Evolutionary conservation across 2,888 invertebrate genomes (phyloP).

Genomic region (Apomyelois bistriatella): DNA sequence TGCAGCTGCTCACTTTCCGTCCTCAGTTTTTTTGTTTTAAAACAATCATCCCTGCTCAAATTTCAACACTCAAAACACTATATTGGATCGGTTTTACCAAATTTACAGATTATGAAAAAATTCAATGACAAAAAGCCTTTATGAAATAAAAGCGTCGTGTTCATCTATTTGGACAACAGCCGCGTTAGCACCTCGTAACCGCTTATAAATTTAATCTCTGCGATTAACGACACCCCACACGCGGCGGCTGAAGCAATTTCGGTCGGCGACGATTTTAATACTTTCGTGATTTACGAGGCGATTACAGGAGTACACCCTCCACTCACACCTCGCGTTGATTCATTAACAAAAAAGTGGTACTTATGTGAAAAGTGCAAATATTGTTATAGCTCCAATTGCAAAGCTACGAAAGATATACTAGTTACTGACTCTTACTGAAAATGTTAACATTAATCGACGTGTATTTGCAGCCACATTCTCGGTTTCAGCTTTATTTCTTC

Average conservation of each 20-base stretch:
- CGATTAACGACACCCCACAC: constrained; percentile 5
- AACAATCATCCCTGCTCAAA: no score
- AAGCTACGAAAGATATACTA: no score
- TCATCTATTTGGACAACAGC: not conserved
- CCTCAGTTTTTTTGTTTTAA: no score
- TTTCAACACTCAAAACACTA: no score
- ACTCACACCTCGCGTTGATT: not conserved
- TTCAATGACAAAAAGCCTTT: not conserved
- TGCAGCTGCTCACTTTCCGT: no score
- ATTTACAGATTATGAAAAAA: no score
- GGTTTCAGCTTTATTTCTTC: no score
- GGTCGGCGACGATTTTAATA: constrained; percentile 16
- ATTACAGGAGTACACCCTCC: constrained; percentile 27
- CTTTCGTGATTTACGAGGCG: constrained; percentile 37
- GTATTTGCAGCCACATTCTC: no score
- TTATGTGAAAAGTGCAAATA: not conserved
- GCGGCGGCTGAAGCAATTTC: constrained; percentile 9
- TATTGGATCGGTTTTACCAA: no score
- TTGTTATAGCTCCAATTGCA: not conserved
- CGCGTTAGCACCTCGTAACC: constrained; percentile 8
- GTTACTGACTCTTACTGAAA: no score
- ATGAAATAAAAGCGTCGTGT: not conserved
- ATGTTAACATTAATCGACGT: no score
- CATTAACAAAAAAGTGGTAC: not conserved
- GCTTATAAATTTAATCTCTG: constrained; percentile 6